Conservation (phyloP, 2,797 vertebrate genomes). For the Salarias fasciatus region DNA sequence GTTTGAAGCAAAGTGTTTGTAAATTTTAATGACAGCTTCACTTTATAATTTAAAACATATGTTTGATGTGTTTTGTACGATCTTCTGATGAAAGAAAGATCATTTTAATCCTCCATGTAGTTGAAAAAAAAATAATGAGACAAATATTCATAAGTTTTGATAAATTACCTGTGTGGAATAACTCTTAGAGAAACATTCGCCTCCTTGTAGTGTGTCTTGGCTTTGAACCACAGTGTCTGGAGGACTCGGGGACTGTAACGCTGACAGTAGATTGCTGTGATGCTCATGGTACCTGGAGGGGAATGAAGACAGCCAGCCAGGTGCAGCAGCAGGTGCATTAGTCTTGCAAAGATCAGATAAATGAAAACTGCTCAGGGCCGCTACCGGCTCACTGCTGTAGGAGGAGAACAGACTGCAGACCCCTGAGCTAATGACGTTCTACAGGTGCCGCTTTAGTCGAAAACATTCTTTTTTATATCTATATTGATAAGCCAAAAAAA, state of each 20-base stretch:
- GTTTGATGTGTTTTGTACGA: no score
- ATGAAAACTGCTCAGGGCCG: conserved; percentile 32
- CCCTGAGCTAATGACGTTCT: neutral
- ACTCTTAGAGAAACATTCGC: conserved; percentile 1
- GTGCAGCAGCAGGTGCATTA: conserved; percentile 27
- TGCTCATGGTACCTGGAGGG: conserved; percentile 14
- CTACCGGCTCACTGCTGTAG: conserved; percentile 16
- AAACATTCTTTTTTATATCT: no score
- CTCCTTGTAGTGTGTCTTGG: neutral
- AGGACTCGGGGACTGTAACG: conserved; percentile 11
- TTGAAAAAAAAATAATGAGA: no score
- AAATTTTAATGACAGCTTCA: no score
- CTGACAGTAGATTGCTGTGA: conserved; percentile 12
- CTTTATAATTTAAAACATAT: no score
- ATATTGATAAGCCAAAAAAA: no score
- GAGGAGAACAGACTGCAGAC: conserved; percentile 11
- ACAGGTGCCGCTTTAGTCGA: conserved; percentile 5
- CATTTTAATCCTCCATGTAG: no score
- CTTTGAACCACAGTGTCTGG: neutral
- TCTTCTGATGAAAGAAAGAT: no score
- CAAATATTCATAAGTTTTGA: neutral
- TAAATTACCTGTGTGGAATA: neutral
- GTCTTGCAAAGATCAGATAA: conserved; percentile 30
- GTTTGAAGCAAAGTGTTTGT: no score
- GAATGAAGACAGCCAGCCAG: conserved; percentile 1